Evolutionary conservation across 2,888 invertebrate genomes (phyloP).

Genomic region (Cosmia trapezina): DNA sequence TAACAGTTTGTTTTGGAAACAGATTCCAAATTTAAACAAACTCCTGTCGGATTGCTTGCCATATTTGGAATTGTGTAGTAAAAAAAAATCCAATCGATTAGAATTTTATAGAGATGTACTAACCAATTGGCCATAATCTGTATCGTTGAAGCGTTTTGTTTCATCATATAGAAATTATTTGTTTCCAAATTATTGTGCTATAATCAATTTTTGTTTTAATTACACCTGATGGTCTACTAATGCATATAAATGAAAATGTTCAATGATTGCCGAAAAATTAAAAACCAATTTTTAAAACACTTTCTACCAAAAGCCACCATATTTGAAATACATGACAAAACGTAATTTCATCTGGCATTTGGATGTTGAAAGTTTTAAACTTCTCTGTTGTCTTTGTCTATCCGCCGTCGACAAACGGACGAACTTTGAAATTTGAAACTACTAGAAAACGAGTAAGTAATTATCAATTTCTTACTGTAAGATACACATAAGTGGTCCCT

Average conservation of each 20-base stretch:
- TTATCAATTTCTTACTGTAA: background rate
- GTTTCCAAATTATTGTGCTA: background rate
- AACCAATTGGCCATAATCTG: background rate
- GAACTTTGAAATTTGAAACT: background rate
- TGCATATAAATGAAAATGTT: too few species aligned
- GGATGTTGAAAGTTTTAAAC: too few species aligned
- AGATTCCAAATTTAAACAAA: background rate
- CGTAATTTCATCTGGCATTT: background rate
- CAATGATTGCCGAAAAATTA: too few species aligned
- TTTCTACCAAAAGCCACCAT: background rate
- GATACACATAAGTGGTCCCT: background rate
- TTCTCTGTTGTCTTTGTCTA: background rate
- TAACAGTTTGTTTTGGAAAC: background rate
- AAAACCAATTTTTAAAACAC: too few species aligned
- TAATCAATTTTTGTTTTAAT: background rate
- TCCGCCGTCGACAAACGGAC: too few species aligned
- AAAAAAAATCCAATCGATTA: background rate
- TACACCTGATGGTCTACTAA: background rate
- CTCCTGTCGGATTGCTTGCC: background rate
- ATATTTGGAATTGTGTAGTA: background rate
- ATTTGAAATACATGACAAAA: background rate
- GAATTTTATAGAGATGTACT: background rate
- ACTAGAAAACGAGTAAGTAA: background rate
- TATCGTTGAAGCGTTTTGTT: background rate
- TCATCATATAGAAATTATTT: background rate